Evolutionary conservation across 2,888 invertebrate genomes (phyloP), one percentile per base, ranked within the genome.

Genomic region (Ectobius pallidus): DNA sequence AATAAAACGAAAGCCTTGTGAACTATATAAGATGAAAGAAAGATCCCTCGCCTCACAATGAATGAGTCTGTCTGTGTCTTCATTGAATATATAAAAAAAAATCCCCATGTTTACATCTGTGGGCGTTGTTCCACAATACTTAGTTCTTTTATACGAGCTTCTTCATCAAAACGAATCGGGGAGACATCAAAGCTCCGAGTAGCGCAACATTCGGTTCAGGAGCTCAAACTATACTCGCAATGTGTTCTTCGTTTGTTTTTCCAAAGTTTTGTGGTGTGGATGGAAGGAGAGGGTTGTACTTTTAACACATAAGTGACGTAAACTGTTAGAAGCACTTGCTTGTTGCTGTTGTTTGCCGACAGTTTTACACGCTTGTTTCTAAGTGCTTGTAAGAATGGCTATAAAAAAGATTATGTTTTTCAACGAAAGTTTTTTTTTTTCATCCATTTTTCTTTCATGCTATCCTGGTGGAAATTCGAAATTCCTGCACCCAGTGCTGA

Each of bases 171-270:
- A 65, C 42, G 44, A 44, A 65, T 46, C 65, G 46, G 65, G 46
- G n/a, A 27, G 18, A 65, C 65, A 65, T 65, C 65, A 65, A 65
- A 65, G 55, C 55, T 11, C 9, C n/a, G 49, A 11, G n/a, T n/a
- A n/a, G n/a, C 2, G 27, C 27, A 18, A 2, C 25, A 18, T 7
- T 25, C 11, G 25, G 25, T 22, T 18, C 52, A 25, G 20, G 52
- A 9, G 52, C 52, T 52, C 52, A 52, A 22, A 25, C 27, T 58
- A 4, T 52, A 25, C 22, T 39, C 42, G 3, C 16, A 63, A 42
- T 25, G 25, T 65, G 42, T 65, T 62, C 39, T 42, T 65, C 65
- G 65, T 65, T 65, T 65, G 65, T 65, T 65, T 65, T 65, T 65
- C 39, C 44, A 65, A 46, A 46, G 65, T 30, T 30, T 30, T 30